A percentile compares a stretch with the other conserved stretches of the same genome.
phyloP scores from a whole-genome alignment of 2,888 invertebrate genomes.

The Smittia aterrima region DNA sequence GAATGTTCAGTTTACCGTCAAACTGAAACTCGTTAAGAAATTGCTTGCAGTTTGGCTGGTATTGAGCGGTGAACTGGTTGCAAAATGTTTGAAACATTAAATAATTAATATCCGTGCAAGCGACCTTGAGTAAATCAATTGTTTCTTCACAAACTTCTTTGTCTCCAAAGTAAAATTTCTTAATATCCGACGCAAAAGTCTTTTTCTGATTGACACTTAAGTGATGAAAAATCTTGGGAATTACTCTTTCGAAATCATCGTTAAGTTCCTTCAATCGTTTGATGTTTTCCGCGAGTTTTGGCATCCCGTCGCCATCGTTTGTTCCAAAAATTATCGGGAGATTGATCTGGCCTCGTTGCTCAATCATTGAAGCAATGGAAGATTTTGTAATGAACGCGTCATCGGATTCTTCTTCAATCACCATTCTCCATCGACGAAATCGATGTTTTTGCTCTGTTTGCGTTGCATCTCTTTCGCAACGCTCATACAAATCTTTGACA shows the following conservation, averaged over 20 bases:
- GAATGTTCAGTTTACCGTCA: slow-evolving; percentile 57
- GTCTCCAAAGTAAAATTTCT: slow-evolving; percentile 55
- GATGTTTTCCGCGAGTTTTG: slow-evolving; percentile 47
- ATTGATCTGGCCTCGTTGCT: slow-evolving; percentile 50
- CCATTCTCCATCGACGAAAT: slow-evolving; percentile 49
- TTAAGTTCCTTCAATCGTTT: slow-evolving; percentile 46
- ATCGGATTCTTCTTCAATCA: slow-evolving; percentile 47
- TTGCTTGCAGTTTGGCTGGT: slow-evolving; percentile 43
- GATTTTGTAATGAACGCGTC: slow-evolving; percentile 47
- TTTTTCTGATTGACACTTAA: slow-evolving; percentile 45
- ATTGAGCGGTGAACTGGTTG: slow-evolving; percentile 47
- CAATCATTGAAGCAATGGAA: slow-evolving; percentile 55
- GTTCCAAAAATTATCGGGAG: slow-evolving; percentile 59
- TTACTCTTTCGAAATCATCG: slow-evolving; percentile 47
- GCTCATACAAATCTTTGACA: slow-evolving; percentile 46
- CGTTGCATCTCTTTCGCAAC: slow-evolving; percentile 45
- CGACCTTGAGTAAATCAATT: slow-evolving; percentile 54
- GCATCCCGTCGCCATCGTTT: slow-evolving; percentile 58
- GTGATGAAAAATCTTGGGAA: slow-evolving; percentile 46
- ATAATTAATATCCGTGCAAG: slow-evolving; percentile 56
- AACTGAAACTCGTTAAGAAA: slow-evolving; percentile 60
- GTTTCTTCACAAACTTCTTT: slow-evolving; percentile 50
- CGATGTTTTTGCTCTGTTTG: slow-evolving; percentile 49
- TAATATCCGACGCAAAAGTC: slow-evolving; percentile 46
- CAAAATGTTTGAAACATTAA: slow-evolving; percentile 47